phyloP scores from a whole-genome alignment of 2,888 invertebrate species.

The Cephonodes hylas region DNA sequence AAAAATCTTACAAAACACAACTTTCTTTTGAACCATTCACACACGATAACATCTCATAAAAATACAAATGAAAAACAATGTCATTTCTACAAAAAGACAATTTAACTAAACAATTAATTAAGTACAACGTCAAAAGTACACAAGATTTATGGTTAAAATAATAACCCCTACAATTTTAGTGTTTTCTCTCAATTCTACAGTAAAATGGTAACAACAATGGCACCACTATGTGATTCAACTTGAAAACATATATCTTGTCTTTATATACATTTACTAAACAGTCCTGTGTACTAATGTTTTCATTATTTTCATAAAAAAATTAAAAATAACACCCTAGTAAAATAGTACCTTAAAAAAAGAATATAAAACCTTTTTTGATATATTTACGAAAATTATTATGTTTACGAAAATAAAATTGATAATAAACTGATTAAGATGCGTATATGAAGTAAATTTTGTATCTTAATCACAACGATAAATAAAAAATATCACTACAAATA shows the following conservation, averaged over 20 bases:
- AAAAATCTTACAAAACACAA: background rate
- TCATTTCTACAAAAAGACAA: background rate
- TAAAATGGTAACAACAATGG: slow-evolving; percentile 74
- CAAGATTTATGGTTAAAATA: slow-evolving; percentile 46
- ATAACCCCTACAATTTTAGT: slow-evolving; percentile 32
- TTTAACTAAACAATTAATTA: slow-evolving; percentile 20
- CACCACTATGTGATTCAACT: slow-evolving; percentile 49
- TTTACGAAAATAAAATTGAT: too few species aligned
- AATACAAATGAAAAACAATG: slow-evolving; percentile 16
- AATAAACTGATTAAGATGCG: too few species aligned
- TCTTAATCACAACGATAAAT: too few species aligned
- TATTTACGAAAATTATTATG: too few species aligned
- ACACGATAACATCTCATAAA: slow-evolving; percentile 6
- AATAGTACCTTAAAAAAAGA: background rate
- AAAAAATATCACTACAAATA: too few species aligned
- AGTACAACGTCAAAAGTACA: slow-evolving; percentile 34
- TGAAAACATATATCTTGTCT: background rate
- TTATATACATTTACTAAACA: background rate
- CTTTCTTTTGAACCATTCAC: background rate
- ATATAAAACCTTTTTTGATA: slow-evolving; percentile 18
- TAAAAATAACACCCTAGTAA: slow-evolving; percentile 4
- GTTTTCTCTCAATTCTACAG: slow-evolving; percentile 27
- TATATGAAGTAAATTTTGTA: too few species aligned
- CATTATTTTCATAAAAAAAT: slow-evolving; percentile 15
- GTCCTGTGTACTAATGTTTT: background rate